phyloP scores from a whole-genome alignment of 1,140 invertebrate genomes.

The Xylocopa sonorina region DNA sequence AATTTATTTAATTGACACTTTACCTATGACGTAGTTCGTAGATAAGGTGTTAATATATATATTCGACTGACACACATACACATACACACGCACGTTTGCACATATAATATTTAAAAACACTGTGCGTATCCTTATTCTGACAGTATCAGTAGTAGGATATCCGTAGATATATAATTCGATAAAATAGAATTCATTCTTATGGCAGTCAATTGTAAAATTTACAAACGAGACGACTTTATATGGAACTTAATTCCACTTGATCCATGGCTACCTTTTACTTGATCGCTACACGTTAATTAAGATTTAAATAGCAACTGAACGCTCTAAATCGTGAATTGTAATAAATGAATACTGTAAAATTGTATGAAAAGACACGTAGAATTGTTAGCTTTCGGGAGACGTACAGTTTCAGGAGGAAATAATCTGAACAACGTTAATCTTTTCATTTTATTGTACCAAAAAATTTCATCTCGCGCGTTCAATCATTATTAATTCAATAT shows the following conservation, averaged over 20 bases:
- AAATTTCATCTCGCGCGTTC: conserved; percentile 74
- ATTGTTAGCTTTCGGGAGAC: not conserved
- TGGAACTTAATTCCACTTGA: too few relatives aligned
- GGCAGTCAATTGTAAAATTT: conserved; percentile 21
- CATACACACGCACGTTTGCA: too few relatives aligned
- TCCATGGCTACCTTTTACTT: too few relatives aligned
- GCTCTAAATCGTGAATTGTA: too few relatives aligned
- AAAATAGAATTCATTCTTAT: not conserved
- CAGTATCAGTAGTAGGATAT: not conserved
- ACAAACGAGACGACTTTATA: too few relatives aligned
- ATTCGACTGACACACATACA: too few relatives aligned
- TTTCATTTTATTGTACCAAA: conserved; percentile 75
- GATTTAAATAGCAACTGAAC: too few relatives aligned
- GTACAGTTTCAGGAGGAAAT: conserved; percentile 24
- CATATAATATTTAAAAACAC: too few relatives aligned
- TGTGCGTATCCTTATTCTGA: too few relatives aligned
- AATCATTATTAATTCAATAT: conserved; percentile 74
- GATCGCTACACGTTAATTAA: too few relatives aligned
- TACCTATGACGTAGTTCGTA: too few relatives aligned
- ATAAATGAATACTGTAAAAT: not conserved
- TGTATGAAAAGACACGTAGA: not conserved
- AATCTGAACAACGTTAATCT: conserved; percentile 52
- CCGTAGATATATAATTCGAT: not conserved
- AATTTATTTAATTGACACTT: not conserved
- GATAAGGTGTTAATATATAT: too few relatives aligned